Evolutionary conservation across 2,113 vertebrate species (phyloP), one percentile per base, ranked within the genome.

Genomic region (Gasterosteus aculeatus): DNA sequence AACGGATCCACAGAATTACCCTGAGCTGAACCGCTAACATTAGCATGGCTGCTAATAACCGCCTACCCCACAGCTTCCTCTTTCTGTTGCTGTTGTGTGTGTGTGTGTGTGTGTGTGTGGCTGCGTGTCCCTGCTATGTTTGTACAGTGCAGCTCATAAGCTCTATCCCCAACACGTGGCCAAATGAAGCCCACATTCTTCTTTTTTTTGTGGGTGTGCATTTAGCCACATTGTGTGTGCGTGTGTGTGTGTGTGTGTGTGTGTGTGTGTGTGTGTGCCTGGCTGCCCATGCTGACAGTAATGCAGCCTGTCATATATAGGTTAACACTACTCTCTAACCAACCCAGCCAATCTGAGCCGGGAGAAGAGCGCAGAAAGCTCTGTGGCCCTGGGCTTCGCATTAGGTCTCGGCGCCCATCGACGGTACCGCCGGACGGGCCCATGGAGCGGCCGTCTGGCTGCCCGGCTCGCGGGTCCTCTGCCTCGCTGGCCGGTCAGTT

Each of bases 271-370:
- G 60, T 67, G 51, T 51, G 81, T 78, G 92, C 75, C n/a, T 93
- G 92, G 88, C 75, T 95, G 83, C 82, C 78, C 87, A 78, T 33
- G 85, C 79, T 96, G 95, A 96, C 93, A 94, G 89, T 96, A 94
- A 96, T 95, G 87, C 80, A 84, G 89, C 81, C 92, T 96, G 95
- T 97, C 95, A 92, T 95, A 98, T 95, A 91, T 97, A 95, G 96
- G 95, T 96, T 95, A 93, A 63, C 85, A 63, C 84, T 82, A 92
- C 94, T 95, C 89, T 89, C 94, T 92, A 94, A 95, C 92, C 92
- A 88, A 85, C 35, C 65, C 81, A 78, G 81, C 89, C 88, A 84
- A 90, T 91, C 83, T 75, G 66, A 79, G 82, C 42, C 69, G 29
- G 66, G 76, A 42, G 77, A 75, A 26, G 82, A 75, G 81, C 73